Conservation (phyloP, 2,113 vertebrate genomes). For the Mobula birostris region DNA sequence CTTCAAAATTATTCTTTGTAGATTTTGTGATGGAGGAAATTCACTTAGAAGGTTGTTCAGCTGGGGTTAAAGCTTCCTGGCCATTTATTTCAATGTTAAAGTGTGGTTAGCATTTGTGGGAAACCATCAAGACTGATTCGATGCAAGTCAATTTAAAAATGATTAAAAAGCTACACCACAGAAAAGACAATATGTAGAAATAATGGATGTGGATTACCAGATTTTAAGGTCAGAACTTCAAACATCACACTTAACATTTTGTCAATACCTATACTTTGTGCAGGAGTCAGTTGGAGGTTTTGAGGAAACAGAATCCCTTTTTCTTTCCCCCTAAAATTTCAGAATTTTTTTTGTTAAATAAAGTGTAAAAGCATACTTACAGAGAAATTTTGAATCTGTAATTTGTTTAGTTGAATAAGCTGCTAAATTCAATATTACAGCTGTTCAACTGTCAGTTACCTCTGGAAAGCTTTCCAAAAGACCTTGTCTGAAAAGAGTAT, state of each 20-base stretch:
- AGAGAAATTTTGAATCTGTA: neutral
- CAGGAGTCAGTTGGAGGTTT: neutral
- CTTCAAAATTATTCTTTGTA: neutral
- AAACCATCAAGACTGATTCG: neutral
- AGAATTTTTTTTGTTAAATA: neutral
- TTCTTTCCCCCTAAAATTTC: neutral
- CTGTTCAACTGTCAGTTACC: neutral
- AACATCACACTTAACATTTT: neutral
- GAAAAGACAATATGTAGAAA: slow-evolving; percentile 10
- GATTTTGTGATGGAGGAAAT: neutral
- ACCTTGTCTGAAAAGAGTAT: neutral
- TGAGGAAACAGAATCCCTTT: neutral
- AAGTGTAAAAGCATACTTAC: neutral
- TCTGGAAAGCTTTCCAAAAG: neutral
- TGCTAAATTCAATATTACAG: neutral
- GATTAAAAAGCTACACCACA: slow-evolving; percentile 18
- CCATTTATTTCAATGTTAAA: neutral
- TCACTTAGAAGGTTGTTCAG: neutral
- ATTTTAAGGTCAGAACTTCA: neutral
- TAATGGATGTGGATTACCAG: neutral
- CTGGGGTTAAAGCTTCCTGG: neutral
- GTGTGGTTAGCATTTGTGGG: neutral
- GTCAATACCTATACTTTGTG: neutral
- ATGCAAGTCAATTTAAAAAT: neutral
- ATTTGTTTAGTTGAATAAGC: neutral